phyloP scores from a whole-genome alignment of 2,113 vertebrate species.

The Puntigrus tetrazona region DNA sequence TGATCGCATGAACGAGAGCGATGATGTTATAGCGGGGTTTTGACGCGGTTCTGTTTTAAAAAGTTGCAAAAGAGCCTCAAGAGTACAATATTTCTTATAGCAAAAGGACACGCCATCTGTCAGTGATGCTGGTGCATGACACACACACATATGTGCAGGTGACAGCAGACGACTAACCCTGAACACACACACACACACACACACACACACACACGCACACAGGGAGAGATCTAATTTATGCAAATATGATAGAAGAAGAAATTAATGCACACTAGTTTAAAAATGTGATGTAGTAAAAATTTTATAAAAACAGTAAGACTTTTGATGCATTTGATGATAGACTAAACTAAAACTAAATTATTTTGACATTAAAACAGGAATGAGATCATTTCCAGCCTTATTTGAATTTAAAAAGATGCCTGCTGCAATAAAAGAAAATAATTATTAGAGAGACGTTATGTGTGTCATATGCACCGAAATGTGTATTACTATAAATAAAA shows the following conservation, averaged over 20 bases:
- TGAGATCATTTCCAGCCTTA: background rate
- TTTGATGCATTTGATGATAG: background rate
- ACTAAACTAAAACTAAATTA: background rate
- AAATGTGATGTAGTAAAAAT: background rate
- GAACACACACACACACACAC: background rate
- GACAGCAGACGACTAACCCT: constrained; percentile 9
- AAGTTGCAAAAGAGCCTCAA: constrained; percentile 20
- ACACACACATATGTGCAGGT: constrained; percentile 20
- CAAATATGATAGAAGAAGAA: background rate
- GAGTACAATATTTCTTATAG: constrained; percentile 30
- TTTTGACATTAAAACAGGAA: background rate
- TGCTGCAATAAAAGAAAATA: background rate
- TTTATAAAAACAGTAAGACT: background rate
- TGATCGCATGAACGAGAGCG: background rate
- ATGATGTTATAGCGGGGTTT: background rate
- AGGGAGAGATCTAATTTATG: background rate
- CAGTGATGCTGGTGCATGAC: constrained; percentile 32
- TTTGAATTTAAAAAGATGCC: background rate
- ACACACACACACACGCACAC: background rate
- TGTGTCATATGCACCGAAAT: background rate
- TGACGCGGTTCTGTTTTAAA: background rate
- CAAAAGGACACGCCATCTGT: constrained; percentile 50
- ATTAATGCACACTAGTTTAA: background rate
- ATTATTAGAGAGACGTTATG: background rate
- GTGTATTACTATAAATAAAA: background rate